phyloP scores from a whole-genome alignment of 2,888 invertebrate species.

The Conops quadrifasciatus region DNA sequence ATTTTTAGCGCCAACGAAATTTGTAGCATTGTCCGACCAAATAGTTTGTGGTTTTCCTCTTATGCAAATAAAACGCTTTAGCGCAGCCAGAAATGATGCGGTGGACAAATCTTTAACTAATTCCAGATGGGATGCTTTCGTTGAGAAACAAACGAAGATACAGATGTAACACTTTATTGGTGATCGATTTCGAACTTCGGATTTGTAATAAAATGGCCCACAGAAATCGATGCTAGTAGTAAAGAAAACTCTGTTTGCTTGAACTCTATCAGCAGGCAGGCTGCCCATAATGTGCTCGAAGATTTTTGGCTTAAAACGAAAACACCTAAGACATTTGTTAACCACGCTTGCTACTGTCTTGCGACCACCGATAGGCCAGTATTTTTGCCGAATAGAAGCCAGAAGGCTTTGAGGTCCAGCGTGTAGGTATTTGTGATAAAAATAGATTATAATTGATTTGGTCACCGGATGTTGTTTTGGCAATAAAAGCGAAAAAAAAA shows the following conservation, averaged over 20 bases:
- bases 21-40: neutral
- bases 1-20: neutral
- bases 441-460: conserved; percentile 34
- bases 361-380: conserved; percentile 43
- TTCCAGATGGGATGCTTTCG: neutral
- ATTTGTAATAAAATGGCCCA: conserved; percentile 19
- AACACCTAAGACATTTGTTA: neutral
- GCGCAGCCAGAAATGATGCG: conserved; percentile 31
- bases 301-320: neutral
- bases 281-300: conserved; percentile 2
- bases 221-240: conserved; percentile 34
- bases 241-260: conserved; percentile 33
- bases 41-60: neutral
- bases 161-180: conserved; percentile 7
- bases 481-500: too few species aligned
- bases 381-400: conserved; percentile 40
- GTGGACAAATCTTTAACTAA: conserved; percentile 24
- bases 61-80: neutral
- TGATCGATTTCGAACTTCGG: conserved; percentile 21
- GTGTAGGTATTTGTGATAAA: conserved; percentile 35
- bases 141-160: conserved; percentile 6
- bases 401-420: conserved; percentile 40
- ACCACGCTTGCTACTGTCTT: conserved; percentile 16
- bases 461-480: neutral
- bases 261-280: conserved; percentile 33